These are phyloP conservation scores for Knipowitschia caucasica DNA, from an alignment of 2,797 vertebrate species.

Conservation along the genomic window DNA sequence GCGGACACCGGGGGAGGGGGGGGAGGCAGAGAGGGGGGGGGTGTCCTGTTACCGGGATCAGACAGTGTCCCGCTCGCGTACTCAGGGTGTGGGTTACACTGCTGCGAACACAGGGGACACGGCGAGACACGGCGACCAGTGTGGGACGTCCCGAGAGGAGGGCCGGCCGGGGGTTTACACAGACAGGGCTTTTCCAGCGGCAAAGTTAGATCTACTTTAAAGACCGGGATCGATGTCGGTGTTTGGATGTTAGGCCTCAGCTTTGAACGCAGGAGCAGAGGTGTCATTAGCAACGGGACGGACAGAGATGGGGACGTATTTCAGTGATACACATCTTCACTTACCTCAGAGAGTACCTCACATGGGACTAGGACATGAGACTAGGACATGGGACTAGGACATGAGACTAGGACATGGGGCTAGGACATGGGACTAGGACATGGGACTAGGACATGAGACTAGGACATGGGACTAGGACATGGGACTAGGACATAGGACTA, in stretches of 20 bases:
- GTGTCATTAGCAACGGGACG: too few relatives aligned
- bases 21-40: slow-evolving; percentile 58
- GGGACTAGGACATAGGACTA: too few relatives aligned
- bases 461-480: too few relatives aligned
- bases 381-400: too few relatives aligned
- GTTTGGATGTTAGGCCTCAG: slow-evolving; percentile 66
- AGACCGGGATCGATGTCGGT: slow-evolving; percentile 68
- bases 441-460: too few relatives aligned
- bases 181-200: slow-evolving; percentile 21
- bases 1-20: slow-evolving; percentile 64
- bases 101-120: slow-evolving; percentile 39
- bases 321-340: too few relatives aligned
- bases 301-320: not conserved
- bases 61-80: slow-evolving; percentile 50
- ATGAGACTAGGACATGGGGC: too few relatives aligned
- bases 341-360: too few relatives aligned
- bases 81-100: slow-evolving; percentile 70
- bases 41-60: slow-evolving; percentile 70
- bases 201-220: slow-evolving; percentile 65
- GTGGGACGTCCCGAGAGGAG: slow-evolving; percentile 31
- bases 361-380: too few relatives aligned
- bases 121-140: slow-evolving; percentile 29
- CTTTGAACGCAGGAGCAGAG: slow-evolving; percentile 58
- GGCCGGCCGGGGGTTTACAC: slow-evolving; percentile 32
- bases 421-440: too few relatives aligned